Evolutionary conservation across 1,140 invertebrate genomes (phyloP).

Genomic region (Sogatella furcifera): DNA sequence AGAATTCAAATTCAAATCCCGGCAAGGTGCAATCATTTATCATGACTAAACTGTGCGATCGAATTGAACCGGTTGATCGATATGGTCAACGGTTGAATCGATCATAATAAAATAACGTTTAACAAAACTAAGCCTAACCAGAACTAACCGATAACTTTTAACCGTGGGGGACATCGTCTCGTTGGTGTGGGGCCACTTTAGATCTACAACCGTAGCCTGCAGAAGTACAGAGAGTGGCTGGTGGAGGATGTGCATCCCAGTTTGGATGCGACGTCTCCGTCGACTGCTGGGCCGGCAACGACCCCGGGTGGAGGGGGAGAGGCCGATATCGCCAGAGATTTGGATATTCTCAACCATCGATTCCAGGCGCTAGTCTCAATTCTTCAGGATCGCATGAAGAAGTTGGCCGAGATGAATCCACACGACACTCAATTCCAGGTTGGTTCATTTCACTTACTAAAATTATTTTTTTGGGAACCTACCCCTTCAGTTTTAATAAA

Average conservation of each 20-base stretch:
- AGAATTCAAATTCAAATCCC: no score
- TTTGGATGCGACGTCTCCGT: conserved; percentile 42
- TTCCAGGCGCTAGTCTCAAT: conserved; percentile 64
- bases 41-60: no score
- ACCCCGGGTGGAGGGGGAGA: conserved; percentile 42
- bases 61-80: no score
- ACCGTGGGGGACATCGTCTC: neutral
- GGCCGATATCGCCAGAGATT: conserved; percentile 68
- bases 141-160: no score
- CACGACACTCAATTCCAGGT: conserved; percentile 38
- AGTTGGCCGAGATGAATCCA: conserved; percentile 34
- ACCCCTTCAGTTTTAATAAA: no score
- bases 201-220: conserved; percentile 80
- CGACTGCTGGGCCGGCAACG: no score
- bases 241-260: conserved; percentile 79
- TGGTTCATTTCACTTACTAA: conserved; percentile 21
- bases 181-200: conserved; percentile 32
- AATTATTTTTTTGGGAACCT: neutral
- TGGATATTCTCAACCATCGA: conserved; percentile 75
- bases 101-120: no score
- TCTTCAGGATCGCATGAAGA: conserved; percentile 47
- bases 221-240: conserved; percentile 77
- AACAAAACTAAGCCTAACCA: no score
- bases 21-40: no score
- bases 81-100: no score